Conservation (phyloP, 37 sponge, comb jelly and placozoan genomes). For the Spongia lamella region DNA sequence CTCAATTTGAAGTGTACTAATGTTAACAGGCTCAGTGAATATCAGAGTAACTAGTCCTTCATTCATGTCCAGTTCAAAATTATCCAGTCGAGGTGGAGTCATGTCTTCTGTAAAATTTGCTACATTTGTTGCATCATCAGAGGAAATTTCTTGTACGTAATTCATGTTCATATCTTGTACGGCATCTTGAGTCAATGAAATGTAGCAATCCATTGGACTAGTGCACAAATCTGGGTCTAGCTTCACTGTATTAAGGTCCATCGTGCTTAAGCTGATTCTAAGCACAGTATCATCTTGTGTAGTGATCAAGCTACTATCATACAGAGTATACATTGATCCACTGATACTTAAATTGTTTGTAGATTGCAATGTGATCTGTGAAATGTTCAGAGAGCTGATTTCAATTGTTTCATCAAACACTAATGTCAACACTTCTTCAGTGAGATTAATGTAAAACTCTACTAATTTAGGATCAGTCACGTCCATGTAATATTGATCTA, state of each 20-base stretch:
- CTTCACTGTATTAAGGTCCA: constrained; percentile 79
- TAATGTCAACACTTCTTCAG: constrained; percentile 48
- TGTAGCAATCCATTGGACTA: constrained; percentile 37
- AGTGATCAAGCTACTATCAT: constrained; percentile 29
- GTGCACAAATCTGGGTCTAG: constrained; percentile 64
- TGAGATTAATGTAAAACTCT: constrained; percentile 62
- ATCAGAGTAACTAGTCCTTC: constrained; percentile 43
- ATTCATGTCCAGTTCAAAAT: constrained; percentile 73
- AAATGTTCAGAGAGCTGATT: constrained; percentile 35
- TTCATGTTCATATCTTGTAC: constrained; percentile 81
- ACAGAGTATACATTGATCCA: constrained; percentile 32
- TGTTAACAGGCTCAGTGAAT: constrained; percentile 79
- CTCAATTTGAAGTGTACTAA: constrained; percentile 44
- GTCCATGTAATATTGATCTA: constrained; percentile 41
- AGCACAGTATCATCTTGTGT: constrained; percentile 42
- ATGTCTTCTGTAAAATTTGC: constrained; percentile 61
- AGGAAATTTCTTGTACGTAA: constrained; percentile 25
- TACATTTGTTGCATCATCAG: constrained; percentile 12
- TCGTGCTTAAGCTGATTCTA: constrained; percentile 30
- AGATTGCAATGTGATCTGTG: constrained; percentile 64
- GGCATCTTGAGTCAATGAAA: constrained; percentile 41
- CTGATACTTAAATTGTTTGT: background rate
- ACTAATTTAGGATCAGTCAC: constrained; percentile 56
- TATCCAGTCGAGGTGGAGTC: constrained; percentile 42
- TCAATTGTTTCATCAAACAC: constrained; percentile 84